phyloP scores from a whole-genome alignment of 2,888 invertebrate species.

The Conus canariensis region DNA sequence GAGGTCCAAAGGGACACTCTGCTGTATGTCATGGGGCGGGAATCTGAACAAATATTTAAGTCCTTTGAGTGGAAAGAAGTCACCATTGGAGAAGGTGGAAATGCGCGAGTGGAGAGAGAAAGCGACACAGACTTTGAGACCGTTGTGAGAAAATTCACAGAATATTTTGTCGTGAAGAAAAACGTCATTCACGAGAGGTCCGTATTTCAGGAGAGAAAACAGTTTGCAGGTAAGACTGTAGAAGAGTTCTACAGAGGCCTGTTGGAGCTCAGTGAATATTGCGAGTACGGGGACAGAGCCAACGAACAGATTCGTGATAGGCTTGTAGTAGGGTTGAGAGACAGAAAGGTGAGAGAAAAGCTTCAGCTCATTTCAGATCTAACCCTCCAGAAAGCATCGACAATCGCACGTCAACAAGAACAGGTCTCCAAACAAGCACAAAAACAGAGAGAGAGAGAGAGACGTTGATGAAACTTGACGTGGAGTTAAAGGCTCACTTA shows the following conservation, averaged over 20 bases:
- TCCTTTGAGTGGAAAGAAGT: neutral
- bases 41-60: neutral
- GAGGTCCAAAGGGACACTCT: conserved; percentile 40
- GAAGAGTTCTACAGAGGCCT: conserved; percentile 4
- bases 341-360: conserved; percentile 3
- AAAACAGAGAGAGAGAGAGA: neutral
- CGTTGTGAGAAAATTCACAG: neutral
- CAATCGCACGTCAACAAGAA: neutral
- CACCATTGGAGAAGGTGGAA: neutral
- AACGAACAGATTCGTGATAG: neutral
- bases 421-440: neutral
- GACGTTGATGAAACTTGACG: neutral
- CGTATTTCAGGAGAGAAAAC: neutral
- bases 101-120: neutral
- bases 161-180: neutral
- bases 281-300: neutral
- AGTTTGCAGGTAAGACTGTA: neutral
- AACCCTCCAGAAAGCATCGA: neutral
- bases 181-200: conserved; percentile 12
- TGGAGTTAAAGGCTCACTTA: neutral
- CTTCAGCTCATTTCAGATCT: neutral
- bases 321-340: neutral
- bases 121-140: neutral
- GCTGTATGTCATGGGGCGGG: neutral
- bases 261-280: neutral